A percentile compares a stretch with the other conserved stretches of the same genome.
phyloP scores from a whole-genome alignment of 2,888 invertebrate genomes.

The Mycalesis mineus region DNA sequence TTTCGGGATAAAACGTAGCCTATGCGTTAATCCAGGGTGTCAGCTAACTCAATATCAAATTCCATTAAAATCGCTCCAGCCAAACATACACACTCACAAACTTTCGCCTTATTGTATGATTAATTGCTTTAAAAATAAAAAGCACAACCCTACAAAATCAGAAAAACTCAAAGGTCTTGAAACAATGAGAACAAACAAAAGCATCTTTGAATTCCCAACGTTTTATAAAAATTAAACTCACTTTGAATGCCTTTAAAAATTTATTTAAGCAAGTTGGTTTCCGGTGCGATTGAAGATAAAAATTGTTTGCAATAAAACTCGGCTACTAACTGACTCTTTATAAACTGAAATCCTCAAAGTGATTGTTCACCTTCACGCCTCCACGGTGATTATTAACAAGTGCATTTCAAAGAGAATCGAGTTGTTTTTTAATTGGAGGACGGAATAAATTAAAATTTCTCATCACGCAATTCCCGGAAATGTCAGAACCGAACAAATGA shows the following conservation, averaged over 20 bases:
- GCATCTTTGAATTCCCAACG: background rate
- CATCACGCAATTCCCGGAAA: too few relatives aligned
- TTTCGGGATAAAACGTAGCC: too few relatives aligned
- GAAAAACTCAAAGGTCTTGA: background rate
- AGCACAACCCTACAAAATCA: too few relatives aligned
- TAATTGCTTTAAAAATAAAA: too few relatives aligned
- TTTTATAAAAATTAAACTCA: background rate
- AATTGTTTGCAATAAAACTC: background rate
- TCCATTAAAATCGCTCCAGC: too few relatives aligned
- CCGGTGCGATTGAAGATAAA: conserved; percentile 12
- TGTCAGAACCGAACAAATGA: too few relatives aligned
- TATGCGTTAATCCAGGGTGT: too few relatives aligned
- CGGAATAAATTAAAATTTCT: too few relatives aligned
- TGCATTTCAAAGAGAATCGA: background rate
- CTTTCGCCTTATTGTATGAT: too few relatives aligned
- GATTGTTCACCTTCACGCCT: background rate
- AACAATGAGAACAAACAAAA: background rate
- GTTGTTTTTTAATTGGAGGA: too few relatives aligned
- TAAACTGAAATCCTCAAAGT: background rate
- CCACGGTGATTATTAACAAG: background rate
- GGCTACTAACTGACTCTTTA: background rate
- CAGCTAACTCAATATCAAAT: too few relatives aligned
- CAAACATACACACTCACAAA: too few relatives aligned
- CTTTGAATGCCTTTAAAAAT: conserved; percentile 12
- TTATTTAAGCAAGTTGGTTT: conserved; percentile 7